Evolutionary conservation across 2,888 invertebrate genomes (phyloP), one percentile per base, ranked within the genome.

Genomic region (Tetranychus piercei): DNA sequence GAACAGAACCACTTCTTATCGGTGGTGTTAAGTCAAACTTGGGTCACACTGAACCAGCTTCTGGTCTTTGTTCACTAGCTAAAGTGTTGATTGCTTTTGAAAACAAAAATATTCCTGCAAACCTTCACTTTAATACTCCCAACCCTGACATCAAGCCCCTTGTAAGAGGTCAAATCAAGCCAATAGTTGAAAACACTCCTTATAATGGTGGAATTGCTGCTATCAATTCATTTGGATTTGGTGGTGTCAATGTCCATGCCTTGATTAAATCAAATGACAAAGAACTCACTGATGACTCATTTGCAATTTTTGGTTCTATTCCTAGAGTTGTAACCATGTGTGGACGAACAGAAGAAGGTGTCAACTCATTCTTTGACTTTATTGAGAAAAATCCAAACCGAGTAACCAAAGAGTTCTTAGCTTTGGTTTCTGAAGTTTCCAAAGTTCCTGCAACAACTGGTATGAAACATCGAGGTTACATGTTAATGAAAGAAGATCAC

Each of bases 21-120:
- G 97, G 97, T 22, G 95, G 96, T 0, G 92, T 96, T 0, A 99
- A 99, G 83, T 94, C 94, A 34, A 99, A 97, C 84, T 95, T 97
- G 94, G 97, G 97, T 1, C 97, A 99, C 82, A 89, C 95, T 5
- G 97, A 99, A 84, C 92, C 79, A 9, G 75, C 78, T 20, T 78
- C 78, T 44, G 94, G 94, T 44, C 85, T 96, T 43, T 92, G 93
- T 81, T 90, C 94, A 1, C 85, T 96, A 78, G 92, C 92, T 15
- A 96, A 96, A 83, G 87, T 94, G 74, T 82, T 97, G 34, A 88
- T 97, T 76, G 91, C 95, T 20, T 94, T 97, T 91, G 94, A 97
- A 84, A 83, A 87, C 74, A 91, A 92, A 45, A 82, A 88, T 55
- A 90, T 99, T 79, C 97, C 97, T 1, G 88, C 86, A 23, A 99